phyloP scores from a whole-genome alignment of 2,797 vertebrate species.

The Hapalemur alaotrensis region DNA sequence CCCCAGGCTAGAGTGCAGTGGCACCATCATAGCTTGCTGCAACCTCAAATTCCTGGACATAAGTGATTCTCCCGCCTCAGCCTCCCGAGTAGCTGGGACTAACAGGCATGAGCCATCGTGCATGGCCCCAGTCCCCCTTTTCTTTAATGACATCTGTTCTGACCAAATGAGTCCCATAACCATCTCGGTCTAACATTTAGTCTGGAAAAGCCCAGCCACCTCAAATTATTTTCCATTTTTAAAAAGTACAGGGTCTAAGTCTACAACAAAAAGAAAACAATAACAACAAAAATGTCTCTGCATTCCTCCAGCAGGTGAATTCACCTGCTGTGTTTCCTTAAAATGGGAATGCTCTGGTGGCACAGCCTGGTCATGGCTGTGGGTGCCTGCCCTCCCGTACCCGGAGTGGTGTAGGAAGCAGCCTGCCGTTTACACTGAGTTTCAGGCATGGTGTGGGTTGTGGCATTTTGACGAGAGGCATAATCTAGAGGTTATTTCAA shows the following conservation, averaged over 20 bases:
- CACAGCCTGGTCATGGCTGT: rapidly evolving
- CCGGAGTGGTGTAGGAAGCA: not conserved
- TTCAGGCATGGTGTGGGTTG: not conserved
- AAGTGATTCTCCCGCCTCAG: not conserved
- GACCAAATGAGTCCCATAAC: not conserved
- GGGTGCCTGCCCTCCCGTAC: not conserved
- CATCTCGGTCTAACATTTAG: not conserved
- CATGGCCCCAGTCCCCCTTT: too few relatives aligned
- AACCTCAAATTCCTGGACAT: not conserved
- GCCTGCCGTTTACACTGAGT: not conserved
- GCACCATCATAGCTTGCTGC: not conserved
- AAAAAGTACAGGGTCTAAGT: not conserved
- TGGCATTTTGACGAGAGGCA: not conserved
- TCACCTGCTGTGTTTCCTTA: not conserved
- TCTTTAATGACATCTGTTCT: not conserved
- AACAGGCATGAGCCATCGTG: not conserved
- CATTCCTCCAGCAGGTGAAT: not conserved
- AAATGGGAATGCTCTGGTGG: not conserved
- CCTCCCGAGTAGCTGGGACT: not conserved
- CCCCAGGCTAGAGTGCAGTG: not conserved
- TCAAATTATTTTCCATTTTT: not conserved
- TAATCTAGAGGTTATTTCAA: not conserved
- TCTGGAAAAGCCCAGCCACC: not conserved
- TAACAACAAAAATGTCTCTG: not conserved
- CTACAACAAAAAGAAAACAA: not conserved